Evolutionary conservation across 2,113 vertebrate species (phyloP), one percentile per base, ranked within the genome.

Genomic region (Cichladusa arquata): DNA sequence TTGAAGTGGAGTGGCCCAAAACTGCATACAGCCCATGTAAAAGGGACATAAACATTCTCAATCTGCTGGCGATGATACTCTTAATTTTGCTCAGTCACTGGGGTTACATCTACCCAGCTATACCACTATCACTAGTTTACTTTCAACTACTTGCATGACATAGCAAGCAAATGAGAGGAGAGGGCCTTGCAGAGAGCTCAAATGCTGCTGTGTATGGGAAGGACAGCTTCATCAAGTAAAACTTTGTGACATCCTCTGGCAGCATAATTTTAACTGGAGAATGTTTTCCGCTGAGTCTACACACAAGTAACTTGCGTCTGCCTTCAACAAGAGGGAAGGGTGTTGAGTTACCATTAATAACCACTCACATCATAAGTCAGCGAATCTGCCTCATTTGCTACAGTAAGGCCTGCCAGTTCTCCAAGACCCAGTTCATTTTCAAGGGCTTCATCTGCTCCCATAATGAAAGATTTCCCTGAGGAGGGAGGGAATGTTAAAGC

Each of bases 361-460:
- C 8, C 90, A 98, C 99, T 99, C 97, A 99, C 99, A 94, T 99
- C 99, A 0, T 99, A 99, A 18, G 98, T 98, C 91, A 99, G 97
- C 16, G 98, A 98, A 95, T 99, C 99, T 14, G 99, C 99, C 95
- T 99, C 99, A 61, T 99, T 99, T 96, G 99, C 99, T 93, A 99
- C 99, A 6, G 99, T 99, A 88, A 99, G 99, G 40, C 99, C 99
- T 38, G 99, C 99, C 74, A 99, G 97, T 79, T 99, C 99, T 83
- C 99, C 99, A 90, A 99, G 98, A 67, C 99, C 99, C 95, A 99
- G 98, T 51, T 99, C 99, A 67, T 96, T 99, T 97, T 99, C 99
- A 97, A 99, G 98, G 81, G 98, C 98, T 97, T 99, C 99, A 81
- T 99, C 99, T 42, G 98, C 48, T 94, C 99, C 98, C 98, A 99